phyloP scores from a whole-genome alignment of 2,797 vertebrate genomes.

The Ctenopoma kingsleyae region DNA sequence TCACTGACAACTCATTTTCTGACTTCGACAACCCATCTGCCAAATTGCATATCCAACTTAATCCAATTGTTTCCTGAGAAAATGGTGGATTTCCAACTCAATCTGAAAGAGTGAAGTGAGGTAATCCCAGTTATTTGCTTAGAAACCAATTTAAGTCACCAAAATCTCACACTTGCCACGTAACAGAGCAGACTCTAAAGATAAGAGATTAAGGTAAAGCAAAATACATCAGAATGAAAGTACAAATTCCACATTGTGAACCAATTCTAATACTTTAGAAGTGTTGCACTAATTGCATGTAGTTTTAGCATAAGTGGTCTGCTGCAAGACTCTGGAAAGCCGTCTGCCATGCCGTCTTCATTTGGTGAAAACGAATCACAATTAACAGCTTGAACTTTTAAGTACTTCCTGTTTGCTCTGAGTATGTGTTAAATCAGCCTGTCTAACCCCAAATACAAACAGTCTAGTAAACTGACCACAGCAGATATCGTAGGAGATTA shows the following conservation, averaged over 20 bases:
- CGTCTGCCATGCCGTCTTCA: background rate
- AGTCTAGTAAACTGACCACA: conserved; percentile 40
- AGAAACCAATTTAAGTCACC: conserved; percentile 36
- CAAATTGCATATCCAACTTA: conserved; percentile 56
- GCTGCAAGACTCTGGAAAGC: background rate
- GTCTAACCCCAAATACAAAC: conserved; percentile 53
- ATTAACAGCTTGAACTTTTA: conserved; percentile 6
- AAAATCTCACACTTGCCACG: conserved; percentile 64
- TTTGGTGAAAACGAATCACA: conserved; percentile 2
- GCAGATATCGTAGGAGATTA: conserved; percentile 56
- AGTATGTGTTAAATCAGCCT: conserved; percentile 31
- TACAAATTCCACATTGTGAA: background rate
- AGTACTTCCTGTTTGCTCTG: conserved; percentile 24
- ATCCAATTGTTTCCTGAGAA: conserved; percentile 58
- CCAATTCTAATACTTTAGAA: background rate
- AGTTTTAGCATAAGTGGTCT: background rate
- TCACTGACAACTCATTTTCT: conserved; percentile 26
- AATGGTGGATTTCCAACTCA: conserved; percentile 63
- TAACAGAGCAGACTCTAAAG: background rate
- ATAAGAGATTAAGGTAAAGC: background rate
- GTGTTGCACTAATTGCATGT: background rate
- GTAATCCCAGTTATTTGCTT: conserved; percentile 70
- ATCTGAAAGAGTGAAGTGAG: conserved; percentile 68
- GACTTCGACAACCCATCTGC: conserved; percentile 35
- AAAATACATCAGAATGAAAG: background rate